These are phyloP conservation scores for Miichthys miiuy DNA, from an alignment of 2,797 vertebrate species.

Conservation along the genomic window DNA sequence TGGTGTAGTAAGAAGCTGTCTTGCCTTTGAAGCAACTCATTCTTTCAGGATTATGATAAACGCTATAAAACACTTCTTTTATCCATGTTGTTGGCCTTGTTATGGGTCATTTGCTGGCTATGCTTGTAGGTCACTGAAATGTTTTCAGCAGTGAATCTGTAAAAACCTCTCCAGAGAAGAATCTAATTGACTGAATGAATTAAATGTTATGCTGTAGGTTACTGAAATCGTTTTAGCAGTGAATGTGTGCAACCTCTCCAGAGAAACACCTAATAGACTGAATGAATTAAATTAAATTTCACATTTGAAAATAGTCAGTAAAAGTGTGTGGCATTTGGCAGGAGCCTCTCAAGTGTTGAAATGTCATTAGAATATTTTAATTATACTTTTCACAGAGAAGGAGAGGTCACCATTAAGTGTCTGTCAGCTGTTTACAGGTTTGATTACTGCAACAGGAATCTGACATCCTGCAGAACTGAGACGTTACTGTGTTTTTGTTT, in stretches of 20 bases:
- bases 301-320: slow-evolving; percentile 35
- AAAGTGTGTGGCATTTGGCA: slow-evolving; percentile 12
- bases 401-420: background rate
- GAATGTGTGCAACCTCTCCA: slow-evolving; percentile 2
- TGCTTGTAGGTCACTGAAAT: slow-evolving; percentile 23
- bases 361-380: slow-evolving; percentile 6
- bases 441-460: background rate
- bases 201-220: slow-evolving; percentile 30
- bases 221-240: background rate
- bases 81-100: background rate
- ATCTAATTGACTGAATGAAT: slow-evolving; percentile 19
- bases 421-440: background rate
- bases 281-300: slow-evolving; percentile 43
- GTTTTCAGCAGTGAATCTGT: slow-evolving; percentile 2
- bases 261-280: slow-evolving; percentile 9
- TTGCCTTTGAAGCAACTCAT: background rate
- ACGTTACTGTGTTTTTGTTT: background rate
- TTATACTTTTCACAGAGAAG: slow-evolving; percentile 13
- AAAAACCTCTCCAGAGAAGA: slow-evolving; percentile 18
- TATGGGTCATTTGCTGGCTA: background rate
- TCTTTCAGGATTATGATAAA: background rate
- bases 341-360: background rate
- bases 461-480: slow-evolving; percentile 1
- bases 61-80: background rate
- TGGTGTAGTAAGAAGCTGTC: background rate